Percentiles rank a stretch among this genome's conserved stretches.
Conservation (phyloP, 2,113 vertebrate species). For the Epinephelus moara region DNA sequence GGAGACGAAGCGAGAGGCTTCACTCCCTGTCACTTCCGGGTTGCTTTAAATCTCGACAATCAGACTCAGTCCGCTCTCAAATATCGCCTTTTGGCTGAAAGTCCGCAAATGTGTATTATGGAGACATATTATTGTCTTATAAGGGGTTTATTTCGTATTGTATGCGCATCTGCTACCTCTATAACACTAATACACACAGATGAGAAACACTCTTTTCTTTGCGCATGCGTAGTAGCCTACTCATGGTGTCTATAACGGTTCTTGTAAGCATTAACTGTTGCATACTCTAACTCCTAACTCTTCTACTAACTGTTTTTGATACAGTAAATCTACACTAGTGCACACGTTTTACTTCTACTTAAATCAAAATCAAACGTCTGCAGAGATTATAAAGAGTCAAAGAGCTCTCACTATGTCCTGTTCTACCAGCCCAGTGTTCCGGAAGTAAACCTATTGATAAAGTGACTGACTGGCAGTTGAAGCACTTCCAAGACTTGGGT, state of each 20-base stretch:
- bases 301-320: neutral
- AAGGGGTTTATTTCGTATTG: neutral
- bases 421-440: conserved; percentile 7
- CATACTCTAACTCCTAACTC: neutral
- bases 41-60: conserved; percentile 32
- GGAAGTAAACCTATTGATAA: conserved; percentile 47
- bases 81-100: neutral
- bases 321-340: neutral
- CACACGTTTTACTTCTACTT: neutral
- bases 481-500: neutral
- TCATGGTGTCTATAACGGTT: neutral
- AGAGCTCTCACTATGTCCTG: neutral
- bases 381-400: conserved; percentile 19
- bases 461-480: conserved; percentile 6
- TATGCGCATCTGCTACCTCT: neutral
- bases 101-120: fast-evolving
- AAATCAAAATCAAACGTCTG: neutral
- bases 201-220: neutral
- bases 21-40: conserved; percentile 50
- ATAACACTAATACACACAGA: neutral
- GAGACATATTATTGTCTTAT: neutral
- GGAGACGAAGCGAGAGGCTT: conserved; percentile 45
- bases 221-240: conserved; percentile 37
- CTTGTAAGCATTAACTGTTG: neutral
- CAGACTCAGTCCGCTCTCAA: neutral